Conservation (phyloP, 2,888 invertebrate genomes). For the Pseudolycoriella hygida region DNA sequence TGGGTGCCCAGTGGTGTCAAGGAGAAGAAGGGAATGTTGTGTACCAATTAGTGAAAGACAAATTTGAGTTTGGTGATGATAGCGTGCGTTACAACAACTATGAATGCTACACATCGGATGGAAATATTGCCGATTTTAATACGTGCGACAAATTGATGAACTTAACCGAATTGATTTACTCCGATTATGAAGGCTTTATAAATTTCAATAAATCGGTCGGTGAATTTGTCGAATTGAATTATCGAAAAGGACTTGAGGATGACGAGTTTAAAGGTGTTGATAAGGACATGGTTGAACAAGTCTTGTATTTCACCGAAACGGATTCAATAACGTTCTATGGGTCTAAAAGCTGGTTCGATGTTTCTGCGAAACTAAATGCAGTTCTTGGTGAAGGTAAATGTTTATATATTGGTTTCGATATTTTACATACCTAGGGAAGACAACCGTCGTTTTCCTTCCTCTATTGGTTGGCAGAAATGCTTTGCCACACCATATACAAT, state of each 20-base stretch:
- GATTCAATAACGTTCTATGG: no score
- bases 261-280: constrained; percentile 22
- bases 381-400: no score
- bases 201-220: constrained; percentile 22
- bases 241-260: constrained; percentile 16
- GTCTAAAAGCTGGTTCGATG: no score
- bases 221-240: constrained; percentile 19
- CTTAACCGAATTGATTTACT: constrained; percentile 24
- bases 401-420: no score
- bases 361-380: no score
- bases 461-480: no score
- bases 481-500: no score
- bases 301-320: no score
- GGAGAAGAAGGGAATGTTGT: constrained; percentile 46
- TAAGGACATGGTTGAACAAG: constrained; percentile 28
- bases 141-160: constrained; percentile 21
- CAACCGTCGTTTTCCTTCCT: no score
- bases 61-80: constrained; percentile 17
- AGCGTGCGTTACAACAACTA: constrained; percentile 19
- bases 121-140: constrained; percentile 22
- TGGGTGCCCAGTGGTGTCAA: constrained; percentile 61
- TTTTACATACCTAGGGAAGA: no score
- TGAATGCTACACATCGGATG: constrained; percentile 22
- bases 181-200: constrained; percentile 20
- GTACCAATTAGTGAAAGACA: constrained; percentile 32